Evolutionary conservation across 2,888 invertebrate species (phyloP).

Genomic region (Himalopsyche kuldschensis): DNA sequence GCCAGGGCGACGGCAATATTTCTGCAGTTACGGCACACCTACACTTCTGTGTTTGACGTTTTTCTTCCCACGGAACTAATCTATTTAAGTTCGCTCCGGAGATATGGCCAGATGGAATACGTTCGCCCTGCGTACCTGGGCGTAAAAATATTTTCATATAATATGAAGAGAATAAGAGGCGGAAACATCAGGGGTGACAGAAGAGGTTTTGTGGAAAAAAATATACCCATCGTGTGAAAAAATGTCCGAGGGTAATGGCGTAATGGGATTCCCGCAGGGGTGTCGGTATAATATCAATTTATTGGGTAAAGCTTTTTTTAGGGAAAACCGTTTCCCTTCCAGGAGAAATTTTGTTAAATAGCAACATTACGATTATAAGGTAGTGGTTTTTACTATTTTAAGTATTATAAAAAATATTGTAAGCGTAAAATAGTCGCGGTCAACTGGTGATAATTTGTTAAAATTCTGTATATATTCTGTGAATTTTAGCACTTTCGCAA

Average conservation of each 20-base stretch:
- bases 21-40: conserved; percentile 22
- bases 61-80: conserved; percentile 10
- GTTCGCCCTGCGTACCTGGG: neutral
- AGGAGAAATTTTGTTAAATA: no score
- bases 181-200: neutral
- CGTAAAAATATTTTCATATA: neutral
- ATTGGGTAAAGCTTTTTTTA: no score
- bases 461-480: no score
- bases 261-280: no score
- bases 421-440: no score
- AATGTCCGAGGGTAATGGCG: neutral
- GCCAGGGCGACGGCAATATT: conserved; percentile 6
- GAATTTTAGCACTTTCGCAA: no score
- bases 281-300: no score
- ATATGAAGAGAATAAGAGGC: neutral
- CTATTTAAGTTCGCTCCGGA: conserved; percentile 10
- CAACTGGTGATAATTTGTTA: no score
- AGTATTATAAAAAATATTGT: no score
- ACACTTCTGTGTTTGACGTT: conserved; percentile 21
- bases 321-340: no score
- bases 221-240: neutral
- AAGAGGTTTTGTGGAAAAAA: neutral
- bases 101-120: neutral
- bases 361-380: no score
- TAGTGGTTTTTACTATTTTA: no score